phyloP scores from a whole-genome alignment of 2,113 vertebrate genomes.

The Otus sunia region DNA sequence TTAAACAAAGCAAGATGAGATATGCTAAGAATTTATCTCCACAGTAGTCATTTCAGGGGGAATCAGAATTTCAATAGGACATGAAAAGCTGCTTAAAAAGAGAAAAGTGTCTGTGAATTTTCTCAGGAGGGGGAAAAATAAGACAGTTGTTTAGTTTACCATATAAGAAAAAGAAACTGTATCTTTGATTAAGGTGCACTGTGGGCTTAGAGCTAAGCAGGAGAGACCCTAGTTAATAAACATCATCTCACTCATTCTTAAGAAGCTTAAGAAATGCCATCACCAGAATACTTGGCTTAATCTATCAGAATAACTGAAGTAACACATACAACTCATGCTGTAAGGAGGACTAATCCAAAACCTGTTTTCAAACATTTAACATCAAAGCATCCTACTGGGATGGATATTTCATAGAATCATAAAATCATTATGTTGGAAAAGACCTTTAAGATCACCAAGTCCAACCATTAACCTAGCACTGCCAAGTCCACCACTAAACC shows the following conservation, averaged over 20 bases:
- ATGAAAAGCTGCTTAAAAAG: conserved; percentile 29
- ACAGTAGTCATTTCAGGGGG: not conserved
- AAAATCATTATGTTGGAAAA: not conserved
- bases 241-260: not conserved
- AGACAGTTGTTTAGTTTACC: not conserved
- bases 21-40: not conserved
- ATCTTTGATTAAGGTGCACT: not conserved
- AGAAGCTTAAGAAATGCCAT: conserved; percentile 37
- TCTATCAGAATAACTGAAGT: not conserved
- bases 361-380: not conserved
- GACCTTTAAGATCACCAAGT: not conserved
- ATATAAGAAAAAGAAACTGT: not conserved
- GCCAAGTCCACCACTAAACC: not conserved
- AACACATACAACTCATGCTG: not conserved
- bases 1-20: conserved; percentile 9
- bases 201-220: conserved; percentile 16
- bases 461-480: not conserved
- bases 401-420: not conserved
- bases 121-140: not conserved
- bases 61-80: conserved; percentile 34
- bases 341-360: not conserved
- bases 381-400: not conserved
- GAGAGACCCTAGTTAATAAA: conserved; percentile 12
- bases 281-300: not conserved
- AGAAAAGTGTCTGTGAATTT: not conserved